phyloP scores from a whole-genome alignment of 2,888 invertebrate species.

The Calephelis perditalis region DNA sequence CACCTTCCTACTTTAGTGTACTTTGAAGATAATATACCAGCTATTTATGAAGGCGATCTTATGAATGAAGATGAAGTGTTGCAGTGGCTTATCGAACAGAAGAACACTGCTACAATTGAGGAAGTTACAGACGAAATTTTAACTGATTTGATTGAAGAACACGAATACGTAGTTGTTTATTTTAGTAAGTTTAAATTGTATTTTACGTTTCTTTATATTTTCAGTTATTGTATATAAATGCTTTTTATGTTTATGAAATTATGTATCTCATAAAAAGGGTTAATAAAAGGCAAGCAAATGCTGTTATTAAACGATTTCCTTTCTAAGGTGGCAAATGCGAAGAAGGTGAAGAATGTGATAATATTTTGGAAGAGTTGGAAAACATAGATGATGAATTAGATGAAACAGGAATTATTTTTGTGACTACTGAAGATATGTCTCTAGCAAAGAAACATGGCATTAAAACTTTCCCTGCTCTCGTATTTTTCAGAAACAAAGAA shows the following conservation, averaged over 20 bases:
- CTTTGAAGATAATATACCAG: constrained; percentile 94
- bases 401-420: constrained; percentile 95
- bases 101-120: constrained; percentile 94
- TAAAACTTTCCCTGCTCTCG: constrained; percentile 89
- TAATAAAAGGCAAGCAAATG: no score
- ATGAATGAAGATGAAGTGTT: constrained; percentile 95
- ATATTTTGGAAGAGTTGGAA: constrained; percentile 90
- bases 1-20: constrained; percentile 91
- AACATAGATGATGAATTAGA: constrained; percentile 96
- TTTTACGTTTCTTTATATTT: no score
- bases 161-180: constrained; percentile 96
- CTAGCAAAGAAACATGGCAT: constrained; percentile 92
- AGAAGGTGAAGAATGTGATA: constrained; percentile 91
- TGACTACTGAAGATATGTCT: constrained; percentile 90
- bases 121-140: constrained; percentile 96
- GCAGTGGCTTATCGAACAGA: constrained; percentile 92
- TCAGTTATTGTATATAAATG: no score
- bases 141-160: constrained; percentile 89
- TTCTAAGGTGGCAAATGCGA: constrained; percentile 87
- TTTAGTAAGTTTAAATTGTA: constrained; percentile 82
- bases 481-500: constrained; percentile 94
- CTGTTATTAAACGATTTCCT: no score
- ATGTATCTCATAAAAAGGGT: background rate
- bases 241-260: no score
- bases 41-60: constrained; percentile 93